Conservation (phyloP, 2,113 vertebrate species). For the Amphiprion ocellaris region DNA sequence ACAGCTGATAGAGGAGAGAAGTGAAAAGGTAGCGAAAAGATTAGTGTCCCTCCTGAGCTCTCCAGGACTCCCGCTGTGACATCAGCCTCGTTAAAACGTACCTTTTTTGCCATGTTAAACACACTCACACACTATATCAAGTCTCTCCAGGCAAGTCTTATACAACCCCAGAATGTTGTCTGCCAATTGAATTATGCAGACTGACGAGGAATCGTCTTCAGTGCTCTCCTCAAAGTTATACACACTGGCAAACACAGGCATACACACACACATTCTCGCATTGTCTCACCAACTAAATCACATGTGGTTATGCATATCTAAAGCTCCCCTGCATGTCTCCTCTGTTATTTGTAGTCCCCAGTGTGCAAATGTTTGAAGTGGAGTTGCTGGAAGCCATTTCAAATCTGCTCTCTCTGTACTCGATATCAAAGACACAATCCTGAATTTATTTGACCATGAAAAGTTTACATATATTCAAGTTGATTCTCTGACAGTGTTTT, state of each 20-base stretch:
- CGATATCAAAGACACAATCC: slow-evolving; percentile 64
- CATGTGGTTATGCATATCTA: slow-evolving; percentile 59
- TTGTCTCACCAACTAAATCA: slow-evolving; percentile 31
- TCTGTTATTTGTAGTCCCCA: slow-evolving; percentile 59
- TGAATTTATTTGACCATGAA: slow-evolving; percentile 60
- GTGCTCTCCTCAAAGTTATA: slow-evolving; percentile 39
- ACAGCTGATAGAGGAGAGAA: not conserved
- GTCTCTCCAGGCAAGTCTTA: slow-evolving; percentile 38
- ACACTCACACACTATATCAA: slow-evolving; percentile 28
- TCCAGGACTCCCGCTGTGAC: slow-evolving; percentile 5
- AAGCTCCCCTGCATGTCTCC: slow-evolving; percentile 23
- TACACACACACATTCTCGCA: slow-evolving; percentile 13
- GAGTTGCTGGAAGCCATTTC: slow-evolving; percentile 60
- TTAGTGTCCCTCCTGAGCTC: slow-evolving; percentile 8
- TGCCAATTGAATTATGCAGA: slow-evolving; percentile 63
- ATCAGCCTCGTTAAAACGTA: slow-evolving; percentile 56
- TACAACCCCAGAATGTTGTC: slow-evolving; percentile 40
- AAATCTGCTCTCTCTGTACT: slow-evolving; percentile 41
- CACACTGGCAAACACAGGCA: slow-evolving; percentile 16
- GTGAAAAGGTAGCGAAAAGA: slow-evolving; percentile 1
- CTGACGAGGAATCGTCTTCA: slow-evolving; percentile 38
- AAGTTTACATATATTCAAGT: slow-evolving; percentile 28
- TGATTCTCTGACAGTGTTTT: not conserved
- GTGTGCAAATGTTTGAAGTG: slow-evolving; percentile 59
- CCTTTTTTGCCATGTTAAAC: slow-evolving; percentile 47